These are phyloP conservation scores for Platyscapa corneri DNA, from an alignment of 1,140 invertebrate species.

Conservation along the genomic window DNA sequence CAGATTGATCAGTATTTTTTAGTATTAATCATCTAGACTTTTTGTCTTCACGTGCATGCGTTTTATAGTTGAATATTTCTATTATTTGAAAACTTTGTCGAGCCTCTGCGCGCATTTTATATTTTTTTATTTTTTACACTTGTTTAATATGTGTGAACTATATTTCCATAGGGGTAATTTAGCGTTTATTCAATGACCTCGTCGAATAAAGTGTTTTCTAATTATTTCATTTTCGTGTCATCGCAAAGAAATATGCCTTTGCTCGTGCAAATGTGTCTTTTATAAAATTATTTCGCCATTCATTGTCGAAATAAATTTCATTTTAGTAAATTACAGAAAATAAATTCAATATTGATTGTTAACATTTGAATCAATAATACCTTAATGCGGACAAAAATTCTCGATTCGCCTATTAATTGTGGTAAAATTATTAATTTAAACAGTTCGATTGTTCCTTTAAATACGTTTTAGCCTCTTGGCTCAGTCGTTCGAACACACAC, in stretches of 20 bases:
- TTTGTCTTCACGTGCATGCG: background rate
- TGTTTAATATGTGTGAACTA: background rate
- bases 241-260: background rate
- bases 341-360: no score
- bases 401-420: no score
- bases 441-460: background rate
- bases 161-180: background rate
- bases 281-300: background rate
- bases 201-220: background rate
- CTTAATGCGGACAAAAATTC: no score
- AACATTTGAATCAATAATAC: no score
- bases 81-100: background rate
- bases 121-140: background rate
- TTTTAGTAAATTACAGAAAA: background rate
- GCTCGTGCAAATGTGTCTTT: background rate
- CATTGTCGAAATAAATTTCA: background rate
- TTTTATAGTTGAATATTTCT: conserved; percentile 16
- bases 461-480: background rate
- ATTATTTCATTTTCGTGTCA: background rate
- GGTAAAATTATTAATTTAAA: background rate
- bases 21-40: conserved; percentile 2
- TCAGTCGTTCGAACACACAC: background rate
- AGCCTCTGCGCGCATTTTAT: no score
- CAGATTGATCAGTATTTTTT: background rate
- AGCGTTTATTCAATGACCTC: background rate